Evolutionary conservation across 2,888 invertebrate genomes (phyloP), one percentile per base, ranked within the genome.

Genomic region (Pachliopta kotzebuea): DNA sequence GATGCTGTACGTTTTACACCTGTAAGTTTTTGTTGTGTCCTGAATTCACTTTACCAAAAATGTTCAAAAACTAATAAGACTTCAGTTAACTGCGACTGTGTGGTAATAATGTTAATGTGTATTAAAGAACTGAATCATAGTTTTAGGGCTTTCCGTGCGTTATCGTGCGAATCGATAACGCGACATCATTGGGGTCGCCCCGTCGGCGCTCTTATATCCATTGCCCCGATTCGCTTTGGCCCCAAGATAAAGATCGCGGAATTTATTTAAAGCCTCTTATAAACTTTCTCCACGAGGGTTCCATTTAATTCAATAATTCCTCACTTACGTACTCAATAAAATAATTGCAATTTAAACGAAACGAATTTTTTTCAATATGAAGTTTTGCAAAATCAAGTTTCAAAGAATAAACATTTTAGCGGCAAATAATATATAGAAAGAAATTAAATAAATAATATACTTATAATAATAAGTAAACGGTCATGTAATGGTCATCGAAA

Each of bases 191-290:
- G 77, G 81, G 81, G 78, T 83, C 84, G 80, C 73, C 74, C 68
- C 77, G 76, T 77, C 80, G 72, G 71, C 67, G 71, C 74, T 74
- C 74, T 76, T 79, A 77, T 77, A 78, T 76, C 81, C 72, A 84
- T 88, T 86, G 87, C 86, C 81, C 81, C 77, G 76, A 72, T 77
- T 81, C 79, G 77, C 83, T 79, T 74, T 74, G n/a, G 78, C 76
- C 75, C 76, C 71, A 66, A 70, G 84, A 86, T 86, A 86, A 78
- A 72, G 74, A 84, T 82, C 82, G 71, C 70, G 66, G 71, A 72
- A 72, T 70, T 65, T 70, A 72, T 68, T 66, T 69, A 70, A 68
- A 70, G 71, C 74, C 70, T 62, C 70, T 61, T 45, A 57, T 37
- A 26, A 45, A 20, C 11, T 20, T 21, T n/a, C 21, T 21, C 21